Evolutionary conservation across 1,140 invertebrate species (phyloP).

Genomic region (Leptoteleia sp.): DNA sequence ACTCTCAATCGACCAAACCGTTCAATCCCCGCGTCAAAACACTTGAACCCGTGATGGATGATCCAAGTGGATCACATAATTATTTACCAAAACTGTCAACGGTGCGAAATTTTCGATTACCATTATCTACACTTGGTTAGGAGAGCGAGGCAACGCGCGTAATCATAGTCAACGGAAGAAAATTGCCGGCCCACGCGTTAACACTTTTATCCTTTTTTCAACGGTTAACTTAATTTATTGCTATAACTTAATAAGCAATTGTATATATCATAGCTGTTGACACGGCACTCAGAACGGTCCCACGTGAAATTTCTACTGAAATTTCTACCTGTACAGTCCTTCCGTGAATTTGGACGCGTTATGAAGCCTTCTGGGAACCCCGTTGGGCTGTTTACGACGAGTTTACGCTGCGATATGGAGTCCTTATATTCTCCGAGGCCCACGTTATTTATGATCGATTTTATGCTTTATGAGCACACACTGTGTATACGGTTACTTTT

Average conservation of each 20-base stretch:
- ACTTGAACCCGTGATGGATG: too few relatives aligned
- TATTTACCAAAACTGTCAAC: too few relatives aligned
- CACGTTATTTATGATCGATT: conserved; percentile 62
- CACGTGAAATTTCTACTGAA: conserved; percentile 55
- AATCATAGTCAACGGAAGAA: too few relatives aligned
- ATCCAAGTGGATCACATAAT: too few relatives aligned
- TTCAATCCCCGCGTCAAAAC: too few relatives aligned
- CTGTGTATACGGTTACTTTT: conserved; percentile 43
- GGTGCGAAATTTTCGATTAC: too few relatives aligned
- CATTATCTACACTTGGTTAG: too few relatives aligned
- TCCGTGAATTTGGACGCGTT: conserved; percentile 60
- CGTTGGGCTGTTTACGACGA: conserved; percentile 50
- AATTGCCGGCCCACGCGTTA: too few relatives aligned
- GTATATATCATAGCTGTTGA: conserved; percentile 40
- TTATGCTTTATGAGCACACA: conserved; percentile 58
- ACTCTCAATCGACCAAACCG: too few relatives aligned
- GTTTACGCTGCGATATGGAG: conserved; percentile 54
- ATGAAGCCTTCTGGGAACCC: conserved; percentile 61
- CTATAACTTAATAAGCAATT: conserved; percentile 28
- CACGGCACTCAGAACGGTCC: conserved; percentile 32
- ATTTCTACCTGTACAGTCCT: conserved; percentile 56
- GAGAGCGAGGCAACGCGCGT: too few relatives aligned
- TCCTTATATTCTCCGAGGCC: conserved; percentile 50
- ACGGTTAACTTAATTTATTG: conserved; percentile 20
- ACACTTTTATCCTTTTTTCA: too few relatives aligned